Evolutionary conservation across 2,797 vertebrate species (phyloP).

Genomic region (Selene dorsalis): DNA sequence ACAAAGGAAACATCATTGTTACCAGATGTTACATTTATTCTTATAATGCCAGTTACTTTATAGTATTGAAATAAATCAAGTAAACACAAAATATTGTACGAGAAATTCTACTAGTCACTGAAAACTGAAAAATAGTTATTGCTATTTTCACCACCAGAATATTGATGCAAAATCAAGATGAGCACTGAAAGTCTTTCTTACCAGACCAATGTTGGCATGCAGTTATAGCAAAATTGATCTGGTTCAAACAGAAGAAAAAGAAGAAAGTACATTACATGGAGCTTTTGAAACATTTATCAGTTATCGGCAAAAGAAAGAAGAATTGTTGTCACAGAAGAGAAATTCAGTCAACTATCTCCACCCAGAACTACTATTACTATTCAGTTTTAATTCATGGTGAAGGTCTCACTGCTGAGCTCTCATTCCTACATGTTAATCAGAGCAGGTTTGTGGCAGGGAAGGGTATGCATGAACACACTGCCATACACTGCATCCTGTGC

Average conservation of each 20-base stretch:
- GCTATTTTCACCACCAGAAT: conserved; percentile 9
- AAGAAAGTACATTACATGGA: not conserved
- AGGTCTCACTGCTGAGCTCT: conserved; percentile 64
- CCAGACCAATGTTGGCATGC: conserved; percentile 2
- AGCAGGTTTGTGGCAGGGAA: conserved; percentile 72
- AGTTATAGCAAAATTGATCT: conserved; percentile 4
- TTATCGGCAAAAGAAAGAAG: conserved; percentile 10
- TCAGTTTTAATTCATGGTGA: conserved; percentile 19
- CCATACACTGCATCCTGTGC: conserved; percentile 80
- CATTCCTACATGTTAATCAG: conserved; percentile 46
- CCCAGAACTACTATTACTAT: conserved; percentile 2
- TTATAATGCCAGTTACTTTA: not conserved
- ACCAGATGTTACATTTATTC: conserved; percentile 24
- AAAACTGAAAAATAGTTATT: not conserved
- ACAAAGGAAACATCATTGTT: not conserved
- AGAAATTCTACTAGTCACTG: not conserved
- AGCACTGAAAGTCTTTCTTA: conserved; percentile 1
- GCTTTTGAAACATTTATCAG: not conserved
- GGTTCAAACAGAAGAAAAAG: not conserved
- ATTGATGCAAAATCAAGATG: conserved; percentile 17
- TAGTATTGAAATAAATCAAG: conserved; percentile 3
- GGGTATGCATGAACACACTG: conserved; percentile 78
- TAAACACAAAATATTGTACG: conserved; percentile 13
- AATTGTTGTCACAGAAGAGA: not conserved
- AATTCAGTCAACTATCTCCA: not conserved